Percentiles rank a stretch among this genome's conserved stretches.
Conservation (phyloP, 2,113 vertebrate species). For the Thamnaconus septentrionalis region DNA sequence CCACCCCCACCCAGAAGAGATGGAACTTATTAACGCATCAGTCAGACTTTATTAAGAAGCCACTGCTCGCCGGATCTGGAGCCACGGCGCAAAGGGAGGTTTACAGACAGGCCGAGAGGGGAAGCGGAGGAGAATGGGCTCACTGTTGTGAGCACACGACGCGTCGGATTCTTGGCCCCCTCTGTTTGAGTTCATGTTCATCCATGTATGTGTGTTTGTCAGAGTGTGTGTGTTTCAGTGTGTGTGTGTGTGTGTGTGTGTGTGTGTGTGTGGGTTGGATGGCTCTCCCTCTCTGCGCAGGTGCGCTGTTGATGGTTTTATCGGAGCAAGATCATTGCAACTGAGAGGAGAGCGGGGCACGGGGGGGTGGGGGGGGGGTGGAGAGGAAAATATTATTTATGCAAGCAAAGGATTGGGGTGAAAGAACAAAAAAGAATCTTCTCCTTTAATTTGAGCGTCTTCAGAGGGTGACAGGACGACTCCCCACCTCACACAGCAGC, state of each 20-base stretch:
- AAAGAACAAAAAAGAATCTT: neutral
- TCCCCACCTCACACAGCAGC: neutral
- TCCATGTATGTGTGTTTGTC: too few relatives aligned
- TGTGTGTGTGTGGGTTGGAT: conserved; percentile 12
- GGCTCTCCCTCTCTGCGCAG: conserved; percentile 49
- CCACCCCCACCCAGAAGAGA: too few relatives aligned
- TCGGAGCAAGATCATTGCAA: conserved; percentile 52
- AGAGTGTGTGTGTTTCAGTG: too few relatives aligned
- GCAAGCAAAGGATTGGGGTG: too few relatives aligned
- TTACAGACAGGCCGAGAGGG: neutral
- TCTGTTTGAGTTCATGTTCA: too few relatives aligned
- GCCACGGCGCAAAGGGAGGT: neutral
- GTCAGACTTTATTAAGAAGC: too few relatives aligned
- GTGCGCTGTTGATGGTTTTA: conserved; percentile 72
- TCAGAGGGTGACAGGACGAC: too few relatives aligned
- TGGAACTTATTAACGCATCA: too few relatives aligned
- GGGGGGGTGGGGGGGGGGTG: too few relatives aligned
- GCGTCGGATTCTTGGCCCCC: conserved; percentile 4
- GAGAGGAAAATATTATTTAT: too few relatives aligned
- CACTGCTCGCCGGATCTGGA: too few relatives aligned
- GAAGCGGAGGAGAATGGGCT: conserved; percentile 12
- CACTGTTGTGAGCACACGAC: conserved; percentile 17
- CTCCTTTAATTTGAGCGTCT: neutral
- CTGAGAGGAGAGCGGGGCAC: conserved; percentile 4
- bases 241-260: conserved; percentile 7